Evolutionary conservation across 92 coral and sea anemone species (phyloP).

Genomic region (Zoanthus sociatus): DNA sequence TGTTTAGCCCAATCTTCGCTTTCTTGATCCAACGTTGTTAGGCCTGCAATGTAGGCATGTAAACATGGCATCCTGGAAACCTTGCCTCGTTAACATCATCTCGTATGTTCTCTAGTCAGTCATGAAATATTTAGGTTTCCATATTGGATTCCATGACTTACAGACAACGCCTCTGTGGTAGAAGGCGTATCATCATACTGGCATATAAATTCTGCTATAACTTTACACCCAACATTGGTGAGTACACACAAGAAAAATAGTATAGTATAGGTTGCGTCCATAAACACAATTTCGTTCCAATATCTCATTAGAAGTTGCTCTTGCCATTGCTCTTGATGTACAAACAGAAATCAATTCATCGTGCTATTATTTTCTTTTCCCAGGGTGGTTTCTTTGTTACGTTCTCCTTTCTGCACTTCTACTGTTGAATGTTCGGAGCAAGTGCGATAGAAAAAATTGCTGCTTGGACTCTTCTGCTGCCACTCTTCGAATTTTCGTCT

Average conservation of each 20-base stretch:
- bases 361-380: not conserved
- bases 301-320: slow-evolving; percentile 66
- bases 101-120: slow-evolving; percentile 33
- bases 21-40: slow-evolving; percentile 59
- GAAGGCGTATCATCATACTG: slow-evolving; percentile 35
- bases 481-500: slow-evolving; percentile 52
- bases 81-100: slow-evolving; percentile 27
- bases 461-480: slow-evolving; percentile 23
- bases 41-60: slow-evolving; percentile 68
- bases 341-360: slow-evolving; percentile 55
- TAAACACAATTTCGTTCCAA: slow-evolving; percentile 63
- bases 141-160: slow-evolving; percentile 32
- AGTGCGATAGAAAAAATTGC: slow-evolving; percentile 51
- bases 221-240: slow-evolving; percentile 69
- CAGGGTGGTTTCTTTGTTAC: not conserved
- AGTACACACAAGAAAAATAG: slow-evolving; percentile 67
- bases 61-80: slow-evolving; percentile 46
- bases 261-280: slow-evolving; percentile 76
- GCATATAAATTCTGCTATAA: slow-evolving; percentile 64
- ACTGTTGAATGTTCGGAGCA: not conserved
- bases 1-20: slow-evolving; percentile 59
- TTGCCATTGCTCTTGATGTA: slow-evolving; percentile 69
- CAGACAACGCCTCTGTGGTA: slow-evolving; percentile 27
- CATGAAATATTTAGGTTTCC: slow-evolving; percentile 50
- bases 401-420: slow-evolving; percentile 11